These are phyloP conservation scores for Elachura formosa DNA, from an alignment of 2,113 vertebrate species.

Conservation along the genomic window DNA sequence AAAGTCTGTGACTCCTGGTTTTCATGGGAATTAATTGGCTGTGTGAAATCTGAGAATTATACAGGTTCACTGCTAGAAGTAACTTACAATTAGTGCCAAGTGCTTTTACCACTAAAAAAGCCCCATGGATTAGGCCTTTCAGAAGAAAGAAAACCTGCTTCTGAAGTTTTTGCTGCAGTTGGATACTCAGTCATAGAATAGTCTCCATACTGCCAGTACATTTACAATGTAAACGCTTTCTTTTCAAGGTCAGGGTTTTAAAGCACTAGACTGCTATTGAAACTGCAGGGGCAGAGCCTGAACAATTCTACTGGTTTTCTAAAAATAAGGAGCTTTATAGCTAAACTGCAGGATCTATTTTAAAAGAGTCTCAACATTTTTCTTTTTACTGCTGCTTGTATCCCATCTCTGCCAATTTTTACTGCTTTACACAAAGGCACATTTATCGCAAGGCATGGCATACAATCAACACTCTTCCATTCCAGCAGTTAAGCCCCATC, in stretches of 20 bases:
- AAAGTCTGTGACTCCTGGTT: constrained; percentile 11
- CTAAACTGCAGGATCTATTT: constrained; percentile 59
- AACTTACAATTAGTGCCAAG: constrained; percentile 59
- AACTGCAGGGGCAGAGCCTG: constrained; percentile 63
- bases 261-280: constrained; percentile 62
- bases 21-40: constrained; percentile 56
- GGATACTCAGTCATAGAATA: constrained; percentile 38
- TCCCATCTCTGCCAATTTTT: constrained; percentile 51
- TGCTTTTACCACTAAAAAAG: constrained; percentile 62
- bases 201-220: constrained; percentile 37
- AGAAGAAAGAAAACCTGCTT: constrained; percentile 64
- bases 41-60: constrained; percentile 66
- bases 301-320: constrained; percentile 58
- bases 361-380: constrained; percentile 55
- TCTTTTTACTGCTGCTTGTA: constrained; percentile 47
- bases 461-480: constrained; percentile 28
- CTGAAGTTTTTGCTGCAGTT: constrained; percentile 39
- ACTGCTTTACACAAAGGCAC: not conserved
- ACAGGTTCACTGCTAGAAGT: constrained; percentile 62
- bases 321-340: constrained; percentile 70
- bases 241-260: constrained; percentile 67
- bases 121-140: constrained; percentile 57
- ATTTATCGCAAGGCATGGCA: not conserved
- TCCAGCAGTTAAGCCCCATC: not conserved
- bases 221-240: constrained; percentile 68